Conservation (phyloP, 2,888 invertebrate species). For the Drosophila fulvimacula region DNA sequence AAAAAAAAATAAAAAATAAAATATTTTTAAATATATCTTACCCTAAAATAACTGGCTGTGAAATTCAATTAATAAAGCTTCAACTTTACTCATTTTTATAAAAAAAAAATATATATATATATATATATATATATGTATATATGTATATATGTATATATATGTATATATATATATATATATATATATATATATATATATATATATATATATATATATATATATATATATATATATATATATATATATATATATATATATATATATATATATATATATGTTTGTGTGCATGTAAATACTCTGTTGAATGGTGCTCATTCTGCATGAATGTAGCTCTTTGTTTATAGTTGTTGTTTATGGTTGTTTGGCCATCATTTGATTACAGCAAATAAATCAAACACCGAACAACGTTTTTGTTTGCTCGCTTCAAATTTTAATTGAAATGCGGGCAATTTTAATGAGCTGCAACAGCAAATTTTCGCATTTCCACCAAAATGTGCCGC, state of each 20-base stretch:
- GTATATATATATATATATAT: no score
- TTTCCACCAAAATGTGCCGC: background rate
- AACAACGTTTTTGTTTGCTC: constrained; percentile 18
- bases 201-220: no score
- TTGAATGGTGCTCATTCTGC: constrained; percentile 3
- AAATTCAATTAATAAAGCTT: background rate
- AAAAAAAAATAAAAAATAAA: no score
- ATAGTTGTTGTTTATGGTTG: constrained; percentile 12
- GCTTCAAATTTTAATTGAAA: constrained; percentile 44
- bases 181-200: no score
- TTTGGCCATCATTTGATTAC: constrained; percentile 41
- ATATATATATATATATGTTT: no score
- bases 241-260: no score
- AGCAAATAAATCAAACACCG: constrained; percentile 47
- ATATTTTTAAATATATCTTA: background rate
- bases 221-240: no score
- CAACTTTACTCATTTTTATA: background rate
- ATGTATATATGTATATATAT: no score
- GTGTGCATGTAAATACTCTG: background rate
- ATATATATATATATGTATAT: no score
- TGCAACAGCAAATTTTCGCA: constrained; percentile 30
- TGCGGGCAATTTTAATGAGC: constrained; percentile 55
- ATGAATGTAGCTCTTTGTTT: constrained; percentile 18
- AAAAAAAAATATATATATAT: background rate
- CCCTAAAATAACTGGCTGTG: background rate